Conservation (phyloP, 2,888 invertebrate species). For the Gymnosoma rotundatum region DNA sequence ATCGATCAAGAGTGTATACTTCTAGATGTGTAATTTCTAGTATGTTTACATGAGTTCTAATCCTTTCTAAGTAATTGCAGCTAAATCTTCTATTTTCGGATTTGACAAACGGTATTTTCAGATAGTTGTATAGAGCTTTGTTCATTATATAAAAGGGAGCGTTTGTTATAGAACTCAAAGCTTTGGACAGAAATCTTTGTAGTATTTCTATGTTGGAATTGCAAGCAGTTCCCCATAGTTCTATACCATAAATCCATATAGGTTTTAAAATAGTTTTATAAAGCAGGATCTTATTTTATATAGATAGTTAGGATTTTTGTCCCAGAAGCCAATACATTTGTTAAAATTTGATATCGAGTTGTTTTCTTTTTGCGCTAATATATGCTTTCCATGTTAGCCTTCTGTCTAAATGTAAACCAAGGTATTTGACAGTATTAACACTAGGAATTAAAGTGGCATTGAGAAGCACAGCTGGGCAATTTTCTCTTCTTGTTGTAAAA, state of each 20-base stretch:
- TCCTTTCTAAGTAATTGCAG: background rate
- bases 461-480: no score
- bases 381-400: no score
- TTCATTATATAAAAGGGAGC: no score
- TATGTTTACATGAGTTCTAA: background rate
- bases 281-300: slow-evolving; percentile 3
- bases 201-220: slow-evolving; percentile 3
- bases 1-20: no score
- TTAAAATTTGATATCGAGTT: background rate
- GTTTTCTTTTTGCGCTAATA: slow-evolving; percentile 8
- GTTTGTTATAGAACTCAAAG: background rate
- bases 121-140: background rate
- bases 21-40: background rate
- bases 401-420: no score
- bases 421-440: no score
- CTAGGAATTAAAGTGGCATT: no score
- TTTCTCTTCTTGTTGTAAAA: no score
- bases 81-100: background rate
- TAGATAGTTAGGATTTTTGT: no score
- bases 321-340: background rate
- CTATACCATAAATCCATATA: background rate
- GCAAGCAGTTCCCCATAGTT: background rate
- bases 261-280: no score
- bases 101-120: background rate
- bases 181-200: slow-evolving; percentile 3